Conservation (phyloP, 2,888 invertebrate species). For the Endomychus coccineus region DNA sequence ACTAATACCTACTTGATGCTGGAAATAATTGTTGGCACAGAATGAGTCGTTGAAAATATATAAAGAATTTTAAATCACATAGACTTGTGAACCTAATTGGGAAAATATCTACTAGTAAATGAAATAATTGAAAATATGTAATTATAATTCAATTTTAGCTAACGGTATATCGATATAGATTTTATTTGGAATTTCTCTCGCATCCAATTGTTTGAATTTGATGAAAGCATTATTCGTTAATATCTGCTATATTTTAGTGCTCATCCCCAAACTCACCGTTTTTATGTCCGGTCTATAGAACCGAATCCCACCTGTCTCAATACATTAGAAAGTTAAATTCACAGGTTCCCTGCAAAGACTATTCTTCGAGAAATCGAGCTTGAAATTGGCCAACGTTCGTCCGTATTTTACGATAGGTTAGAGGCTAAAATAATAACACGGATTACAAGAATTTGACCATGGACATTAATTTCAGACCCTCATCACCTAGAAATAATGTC, state of each 20-base stretch:
- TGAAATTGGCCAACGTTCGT: slow-evolving; percentile 24
- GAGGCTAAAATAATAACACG: slow-evolving; percentile 16
- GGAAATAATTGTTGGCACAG: no score
- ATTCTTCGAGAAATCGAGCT: slow-evolving; percentile 24
- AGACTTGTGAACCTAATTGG: no score
- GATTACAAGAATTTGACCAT: slow-evolving; percentile 31
- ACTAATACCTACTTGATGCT: no score
- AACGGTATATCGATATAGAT: no score
- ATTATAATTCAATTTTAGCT: no score
- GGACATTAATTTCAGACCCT: slow-evolving; percentile 42
- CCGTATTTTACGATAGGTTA: slow-evolving; percentile 18
- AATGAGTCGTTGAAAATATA: no score
- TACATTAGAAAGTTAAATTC: slow-evolving; percentile 36
- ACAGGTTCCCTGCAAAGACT: slow-evolving; percentile 29
- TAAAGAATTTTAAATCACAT: no score
- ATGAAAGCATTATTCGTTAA: no score
- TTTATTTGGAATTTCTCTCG: no score
- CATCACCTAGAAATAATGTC: slow-evolving; percentile 40
- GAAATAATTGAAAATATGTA: no score
- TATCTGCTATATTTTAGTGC: background rate
- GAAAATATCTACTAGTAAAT: no score
- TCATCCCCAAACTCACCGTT: slow-evolving; percentile 11
- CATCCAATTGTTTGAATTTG: no score
- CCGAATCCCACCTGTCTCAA: slow-evolving; percentile 36
- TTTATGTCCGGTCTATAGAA: slow-evolving; percentile 22